Conservation (phyloP, 1,140 invertebrate genomes). For the Phenacoccus solenopsis region DNA sequence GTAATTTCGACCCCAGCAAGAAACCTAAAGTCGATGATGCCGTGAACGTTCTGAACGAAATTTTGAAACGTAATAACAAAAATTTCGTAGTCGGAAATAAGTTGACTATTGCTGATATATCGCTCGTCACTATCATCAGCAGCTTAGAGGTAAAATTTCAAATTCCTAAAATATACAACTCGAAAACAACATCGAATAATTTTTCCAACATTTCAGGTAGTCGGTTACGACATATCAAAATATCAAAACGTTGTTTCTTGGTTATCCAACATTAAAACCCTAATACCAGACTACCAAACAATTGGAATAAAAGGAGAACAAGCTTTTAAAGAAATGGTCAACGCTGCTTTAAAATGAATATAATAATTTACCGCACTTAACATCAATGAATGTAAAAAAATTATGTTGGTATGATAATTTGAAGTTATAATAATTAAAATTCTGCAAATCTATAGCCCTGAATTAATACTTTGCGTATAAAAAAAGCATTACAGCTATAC, state of each 20-base stretch:
- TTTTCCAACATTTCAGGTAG: background rate
- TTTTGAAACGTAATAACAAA: background rate
- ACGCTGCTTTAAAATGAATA: background rate
- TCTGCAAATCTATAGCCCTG: too few relatives aligned
- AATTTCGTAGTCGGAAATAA: background rate
- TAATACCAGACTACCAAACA: background rate
- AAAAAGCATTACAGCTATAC: background rate
- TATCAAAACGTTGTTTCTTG: background rate
- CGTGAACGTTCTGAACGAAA: conserved; percentile 1
- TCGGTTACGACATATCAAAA: background rate
- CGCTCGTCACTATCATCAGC: background rate
- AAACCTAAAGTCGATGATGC: conserved; percentile 3
- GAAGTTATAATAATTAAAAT: too few relatives aligned
- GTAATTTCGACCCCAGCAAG: background rate
- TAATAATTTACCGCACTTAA: too few relatives aligned
- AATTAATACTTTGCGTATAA: too few relatives aligned
- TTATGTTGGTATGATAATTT: too few relatives aligned
- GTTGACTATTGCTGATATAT: background rate
- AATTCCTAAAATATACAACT: background rate
- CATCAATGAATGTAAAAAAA: too few relatives aligned
- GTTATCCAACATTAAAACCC: background rate
- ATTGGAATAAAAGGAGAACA: background rate
- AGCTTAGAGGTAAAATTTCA: conserved; percentile 9
- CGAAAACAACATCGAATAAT: background rate
- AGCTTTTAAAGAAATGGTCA: conserved; percentile 3